Conservation (phyloP, 2,113 vertebrate genomes). For the Panthera uncia region DNA sequence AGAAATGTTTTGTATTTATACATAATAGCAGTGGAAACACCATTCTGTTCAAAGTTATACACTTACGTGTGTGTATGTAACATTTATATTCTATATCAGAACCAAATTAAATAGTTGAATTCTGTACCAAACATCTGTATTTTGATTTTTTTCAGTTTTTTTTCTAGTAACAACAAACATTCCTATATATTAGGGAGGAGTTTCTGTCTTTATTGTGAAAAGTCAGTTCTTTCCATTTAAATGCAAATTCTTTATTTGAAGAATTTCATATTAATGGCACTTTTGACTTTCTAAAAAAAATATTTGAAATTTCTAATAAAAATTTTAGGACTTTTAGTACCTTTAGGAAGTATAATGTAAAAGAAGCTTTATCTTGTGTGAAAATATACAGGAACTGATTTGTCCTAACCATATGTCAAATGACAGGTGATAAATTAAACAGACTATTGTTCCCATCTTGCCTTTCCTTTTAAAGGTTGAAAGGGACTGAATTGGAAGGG, state of each 20-base stretch:
- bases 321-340: not conserved
- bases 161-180: not conserved
- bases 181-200: not conserved
- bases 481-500: conserved; percentile 32
- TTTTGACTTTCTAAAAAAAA: not conserved
- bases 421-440: conserved; percentile 46
- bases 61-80: not conserved
- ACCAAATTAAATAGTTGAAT: conserved; percentile 19
- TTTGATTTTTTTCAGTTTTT: not conserved
- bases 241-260: not conserved
- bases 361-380: not conserved
- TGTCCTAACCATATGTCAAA: conserved; percentile 19
- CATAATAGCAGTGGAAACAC: not conserved
- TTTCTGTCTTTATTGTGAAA: conserved; percentile 26
- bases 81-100: not conserved
- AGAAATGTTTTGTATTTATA: not conserved
- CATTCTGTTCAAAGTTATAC: not conserved
- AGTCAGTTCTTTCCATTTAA: conserved; percentile 18
- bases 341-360: not conserved
- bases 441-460: conserved; percentile 18
- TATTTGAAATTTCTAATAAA: not conserved
- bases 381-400: conserved; percentile 12
- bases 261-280: not conserved
- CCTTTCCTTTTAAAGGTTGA: conserved; percentile 26
- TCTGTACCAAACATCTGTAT: not conserved